Evolutionary conservation across 2,797 vertebrate species (phyloP).

Genomic region (Bufotes viridis): DNA sequence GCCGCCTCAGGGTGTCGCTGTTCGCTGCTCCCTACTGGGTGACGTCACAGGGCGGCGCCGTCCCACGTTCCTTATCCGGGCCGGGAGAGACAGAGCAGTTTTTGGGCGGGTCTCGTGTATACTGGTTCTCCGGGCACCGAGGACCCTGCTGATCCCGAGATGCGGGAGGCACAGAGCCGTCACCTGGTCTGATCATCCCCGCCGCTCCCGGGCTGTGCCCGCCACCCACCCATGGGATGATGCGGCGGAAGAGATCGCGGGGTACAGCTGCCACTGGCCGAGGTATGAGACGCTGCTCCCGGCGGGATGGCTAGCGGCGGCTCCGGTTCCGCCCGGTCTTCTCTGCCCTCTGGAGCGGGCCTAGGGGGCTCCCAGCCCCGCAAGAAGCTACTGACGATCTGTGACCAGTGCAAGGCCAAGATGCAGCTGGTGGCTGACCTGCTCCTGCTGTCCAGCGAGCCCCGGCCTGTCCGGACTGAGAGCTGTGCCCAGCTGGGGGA

Average conservation of each 20-base stretch:
- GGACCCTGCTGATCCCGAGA: background rate
- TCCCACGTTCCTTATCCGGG: constrained; percentile 61
- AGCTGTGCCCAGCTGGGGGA: constrained; percentile 80
- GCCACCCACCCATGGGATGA: constrained; percentile 64
- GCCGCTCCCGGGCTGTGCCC: constrained; percentile 63
- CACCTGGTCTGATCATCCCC: background rate
- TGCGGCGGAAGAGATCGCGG: constrained; percentile 66
- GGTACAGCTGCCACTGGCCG: constrained; percentile 54
- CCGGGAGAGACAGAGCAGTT: constrained; percentile 46
- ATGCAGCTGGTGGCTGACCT: constrained; percentile 99
- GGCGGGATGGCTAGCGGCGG: constrained; percentile 92
- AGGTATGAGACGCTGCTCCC: constrained; percentile 57
- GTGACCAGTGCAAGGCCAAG: constrained; percentile 93
- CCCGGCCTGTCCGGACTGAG: constrained; percentile 89
- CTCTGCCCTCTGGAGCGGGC: constrained; percentile 76
- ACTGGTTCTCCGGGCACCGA: background rate
- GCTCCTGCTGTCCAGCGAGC: constrained; percentile 94
- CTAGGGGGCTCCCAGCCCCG: constrained; percentile 82
- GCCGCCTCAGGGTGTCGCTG: constrained; percentile 37
- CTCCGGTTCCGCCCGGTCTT: constrained; percentile 84
- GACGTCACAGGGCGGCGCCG: constrained; percentile 62
- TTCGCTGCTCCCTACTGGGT: background rate
- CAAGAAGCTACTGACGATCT: constrained; percentile 88
- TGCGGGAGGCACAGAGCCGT: background rate
- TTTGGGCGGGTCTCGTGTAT: constrained; percentile 48